Evolutionary conservation across 2,888 invertebrate genomes (phyloP), one percentile per base, ranked within the genome.

Genomic region (Phaonia tiefii): DNA sequence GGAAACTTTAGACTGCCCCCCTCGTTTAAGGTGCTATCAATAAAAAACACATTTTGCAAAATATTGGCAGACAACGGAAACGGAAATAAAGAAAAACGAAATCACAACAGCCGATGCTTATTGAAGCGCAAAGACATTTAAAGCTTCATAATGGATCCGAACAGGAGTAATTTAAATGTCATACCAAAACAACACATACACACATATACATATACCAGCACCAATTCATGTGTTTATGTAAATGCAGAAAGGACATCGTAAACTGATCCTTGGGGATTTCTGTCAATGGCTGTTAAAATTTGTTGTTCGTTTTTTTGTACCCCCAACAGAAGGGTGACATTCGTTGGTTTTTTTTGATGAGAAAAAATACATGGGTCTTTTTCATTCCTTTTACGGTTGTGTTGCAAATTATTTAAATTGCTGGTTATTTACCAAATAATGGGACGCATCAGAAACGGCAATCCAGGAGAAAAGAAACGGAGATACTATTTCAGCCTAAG

Each of bases 111-210:
- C 63, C 13, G 85, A 85, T 85, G 86, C 84, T 85, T 82, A 86
- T 84, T 87, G 85, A 85, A 86, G 85, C 87, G 83, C 83, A 84
- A 83, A 83, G 80, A 75, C 86, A 86, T 87, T 89, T 88, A 85
- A 79, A 67, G 86, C 85, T 84, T 85, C 84, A 87, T 84, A 87
- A 89, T 88, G 86, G 65, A 67, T 66, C 74, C 31, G 31, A 31
- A 31, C 20, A 69, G 46, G 72, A 56, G 42, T 70, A 65, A 71
- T 70, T 51, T 54, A 75, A 77, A 71, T 76, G 69, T 63, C 67
- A 69, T 25, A 56, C 17, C 65, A 69, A 51, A 22, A 44, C 37
- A 11, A 1, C 10, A 42, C 56, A 22, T 4, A 42, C 17, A 76
- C 46, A 54, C 37, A 54, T 3, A 37, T 7, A 31, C 20, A 42